These are phyloP conservation scores for Dolichoris vasculosae DNA, from an alignment of 1,140 invertebrate species.

Conservation along the genomic window DNA sequence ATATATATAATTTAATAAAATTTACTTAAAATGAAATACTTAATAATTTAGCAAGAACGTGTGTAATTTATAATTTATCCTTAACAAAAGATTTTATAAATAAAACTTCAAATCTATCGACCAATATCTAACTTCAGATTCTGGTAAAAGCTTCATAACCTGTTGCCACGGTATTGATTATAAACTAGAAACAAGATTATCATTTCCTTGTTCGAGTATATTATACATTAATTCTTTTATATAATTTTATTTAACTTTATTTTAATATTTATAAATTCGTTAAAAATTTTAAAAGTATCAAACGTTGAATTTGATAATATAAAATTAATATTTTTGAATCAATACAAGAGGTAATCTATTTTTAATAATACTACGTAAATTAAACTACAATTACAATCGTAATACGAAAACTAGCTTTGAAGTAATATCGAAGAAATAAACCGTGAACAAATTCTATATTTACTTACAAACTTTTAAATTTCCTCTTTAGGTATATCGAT, in stretches of 20 bases:
- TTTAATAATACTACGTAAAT: neutral
- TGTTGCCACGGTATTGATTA: slow-evolving; percentile 15
- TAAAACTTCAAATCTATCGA: neutral
- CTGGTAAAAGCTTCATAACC: slow-evolving; percentile 16
- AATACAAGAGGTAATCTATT: neutral
- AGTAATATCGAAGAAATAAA: neutral
- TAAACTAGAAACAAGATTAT: neutral
- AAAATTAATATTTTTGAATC: neutral
- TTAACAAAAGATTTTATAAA: neutral
- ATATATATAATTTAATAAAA: neutral
- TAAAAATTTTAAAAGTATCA: no score
- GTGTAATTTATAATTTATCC: neutral
- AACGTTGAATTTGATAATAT: neutral
- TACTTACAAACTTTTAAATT: no score
- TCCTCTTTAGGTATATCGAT: no score
- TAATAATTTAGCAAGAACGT: neutral
- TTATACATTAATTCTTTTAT: neutral
- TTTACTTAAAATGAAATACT: neutral
- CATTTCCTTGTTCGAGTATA: neutral
- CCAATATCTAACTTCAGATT: slow-evolving; percentile 36
- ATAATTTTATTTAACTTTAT: neutral
- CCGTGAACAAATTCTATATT: neutral
- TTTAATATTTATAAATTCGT: neutral
- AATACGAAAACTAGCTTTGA: neutral
- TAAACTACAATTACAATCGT: neutral